phyloP scores from a whole-genome alignment of 2,113 vertebrate genomes.

The Zapus hudsonius region DNA sequence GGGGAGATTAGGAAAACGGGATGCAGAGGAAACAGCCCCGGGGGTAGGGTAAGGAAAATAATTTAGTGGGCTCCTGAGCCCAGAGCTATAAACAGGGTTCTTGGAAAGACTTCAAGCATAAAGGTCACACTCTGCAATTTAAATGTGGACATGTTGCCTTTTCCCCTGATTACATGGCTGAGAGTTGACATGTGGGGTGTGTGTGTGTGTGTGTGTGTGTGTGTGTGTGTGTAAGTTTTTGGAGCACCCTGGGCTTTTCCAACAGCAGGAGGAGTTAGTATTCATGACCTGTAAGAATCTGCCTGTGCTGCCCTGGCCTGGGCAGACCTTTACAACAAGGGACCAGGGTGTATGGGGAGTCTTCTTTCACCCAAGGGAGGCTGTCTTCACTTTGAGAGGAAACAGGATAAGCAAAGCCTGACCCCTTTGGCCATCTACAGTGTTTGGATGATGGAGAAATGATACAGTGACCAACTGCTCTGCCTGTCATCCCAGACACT shows the following conservation, averaged over 20 bases:
- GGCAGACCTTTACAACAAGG: background rate
- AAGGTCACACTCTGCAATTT: slow-evolving; percentile 83
- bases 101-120: slow-evolving; percentile 72
- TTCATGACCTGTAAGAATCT: background rate
- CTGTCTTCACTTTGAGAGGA: slow-evolving; percentile 31
- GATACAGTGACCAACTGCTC: background rate
- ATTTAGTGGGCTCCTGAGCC: slow-evolving; percentile 78
- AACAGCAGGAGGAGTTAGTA: no score
- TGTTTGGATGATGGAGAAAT: slow-evolving; percentile 21
- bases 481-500: background rate
- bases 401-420: background rate
- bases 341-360: background rate
- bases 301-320: background rate
- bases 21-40: background rate
- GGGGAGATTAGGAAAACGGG: background rate
- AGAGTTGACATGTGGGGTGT: background rate
- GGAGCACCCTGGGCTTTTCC: no score
- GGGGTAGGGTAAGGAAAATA: slow-evolving; percentile 54
- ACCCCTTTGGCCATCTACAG: background rate
- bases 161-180: slow-evolving; percentile 63
- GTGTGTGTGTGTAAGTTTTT: background rate
- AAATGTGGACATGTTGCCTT: slow-evolving; percentile 71
- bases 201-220: background rate
- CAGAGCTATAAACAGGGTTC: slow-evolving; percentile 72
- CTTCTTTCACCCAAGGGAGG: background rate